Evolutionary conservation across 1,140 invertebrate species (phyloP).

Genomic region (Rhynchophorus ferrugineus): DNA sequence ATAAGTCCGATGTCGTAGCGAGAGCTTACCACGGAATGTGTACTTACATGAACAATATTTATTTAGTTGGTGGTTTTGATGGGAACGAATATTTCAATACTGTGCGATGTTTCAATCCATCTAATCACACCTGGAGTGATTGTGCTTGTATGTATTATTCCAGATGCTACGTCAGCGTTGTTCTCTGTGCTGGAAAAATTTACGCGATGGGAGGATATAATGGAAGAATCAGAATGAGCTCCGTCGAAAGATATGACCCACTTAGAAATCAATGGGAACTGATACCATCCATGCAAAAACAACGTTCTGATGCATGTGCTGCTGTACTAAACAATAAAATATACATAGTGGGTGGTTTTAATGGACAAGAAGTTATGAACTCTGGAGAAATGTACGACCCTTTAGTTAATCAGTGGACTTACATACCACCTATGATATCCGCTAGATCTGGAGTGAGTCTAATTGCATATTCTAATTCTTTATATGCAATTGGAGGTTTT

Average conservation of each 20-base stretch:
- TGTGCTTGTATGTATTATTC: slow-evolving; percentile 66
- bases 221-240: slow-evolving; percentile 68
- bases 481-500: slow-evolving; percentile 65
- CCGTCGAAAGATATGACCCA: slow-evolving; percentile 64
- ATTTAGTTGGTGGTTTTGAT: slow-evolving; percentile 57
- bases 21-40: slow-evolving; percentile 71
- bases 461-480: slow-evolving; percentile 50
- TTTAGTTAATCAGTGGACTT: slow-evolving; percentile 61
- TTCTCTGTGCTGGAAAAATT: slow-evolving; percentile 60
- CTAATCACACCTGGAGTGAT: slow-evolving; percentile 55
- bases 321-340: slow-evolving; percentile 55
- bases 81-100: slow-evolving; percentile 66
- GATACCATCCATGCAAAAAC: slow-evolving; percentile 70
- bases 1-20: slow-evolving; percentile 52
- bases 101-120: slow-evolving; percentile 58
- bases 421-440: slow-evolving; percentile 61
- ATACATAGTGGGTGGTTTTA: slow-evolving; percentile 69
- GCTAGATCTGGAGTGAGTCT: slow-evolving; percentile 64
- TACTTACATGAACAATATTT: slow-evolving; percentile 54
- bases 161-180: slow-evolving; percentile 70
- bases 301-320: slow-evolving; percentile 71
- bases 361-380: slow-evolving; percentile 58
- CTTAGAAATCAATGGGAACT: slow-evolving; percentile 73
- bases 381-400: slow-evolving; percentile 59
- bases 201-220: slow-evolving; percentile 87